Evolutionary conservation across 2,113 vertebrate genomes (phyloP).

Genomic region (Taxidea taxus): DNA sequence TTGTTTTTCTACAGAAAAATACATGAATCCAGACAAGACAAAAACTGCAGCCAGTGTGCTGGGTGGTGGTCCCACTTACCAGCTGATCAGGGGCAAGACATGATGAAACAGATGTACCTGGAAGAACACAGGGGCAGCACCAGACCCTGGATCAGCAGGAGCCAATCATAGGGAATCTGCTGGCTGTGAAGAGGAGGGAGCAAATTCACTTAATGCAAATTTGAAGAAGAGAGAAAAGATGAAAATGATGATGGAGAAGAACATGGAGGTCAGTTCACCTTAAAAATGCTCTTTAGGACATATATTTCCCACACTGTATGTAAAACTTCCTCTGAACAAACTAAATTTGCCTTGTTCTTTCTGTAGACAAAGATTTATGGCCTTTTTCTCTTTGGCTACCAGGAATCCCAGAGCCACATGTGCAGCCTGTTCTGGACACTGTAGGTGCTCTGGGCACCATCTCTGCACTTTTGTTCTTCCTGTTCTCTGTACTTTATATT

Average conservation of each 20-base stretch:
- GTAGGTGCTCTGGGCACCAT: background rate
- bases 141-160: background rate
- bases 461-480: background rate
- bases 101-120: rapidly evolving
- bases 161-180: background rate
- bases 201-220: background rate
- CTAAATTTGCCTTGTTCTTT: background rate
- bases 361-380: background rate
- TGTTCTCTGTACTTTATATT: background rate
- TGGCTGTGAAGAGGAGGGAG: background rate
- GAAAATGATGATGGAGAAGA: background rate
- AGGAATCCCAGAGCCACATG: background rate
- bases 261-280: background rate
- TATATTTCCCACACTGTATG: background rate
- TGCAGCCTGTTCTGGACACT: background rate
- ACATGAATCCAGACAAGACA: conserved; percentile 67
- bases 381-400: background rate
- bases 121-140: background rate
- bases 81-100: rapidly evolving
- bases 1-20: conserved; percentile 75
- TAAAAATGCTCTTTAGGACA: background rate
- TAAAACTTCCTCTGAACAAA: background rate
- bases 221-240: background rate
- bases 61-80: conserved; percentile 64
- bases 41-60: conserved; percentile 67